Evolutionary conservation across 2,888 invertebrate genomes (phyloP).

Genomic region (Andrena dorsata): DNA sequence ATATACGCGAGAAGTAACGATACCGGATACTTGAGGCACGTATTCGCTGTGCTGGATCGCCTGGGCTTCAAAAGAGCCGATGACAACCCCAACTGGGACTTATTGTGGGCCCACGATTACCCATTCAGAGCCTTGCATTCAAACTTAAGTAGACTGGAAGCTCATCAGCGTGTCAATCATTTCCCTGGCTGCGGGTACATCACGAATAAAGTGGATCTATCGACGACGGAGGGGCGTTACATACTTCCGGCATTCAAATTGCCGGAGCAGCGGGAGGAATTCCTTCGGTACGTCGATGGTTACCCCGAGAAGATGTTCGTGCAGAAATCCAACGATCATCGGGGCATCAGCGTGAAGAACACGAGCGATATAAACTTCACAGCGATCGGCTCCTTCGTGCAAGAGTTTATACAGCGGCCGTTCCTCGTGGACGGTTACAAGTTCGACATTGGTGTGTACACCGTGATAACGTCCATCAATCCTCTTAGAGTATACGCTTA

Average conservation of each 20-base stretch:
- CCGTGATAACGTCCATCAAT: conserved; percentile 94
- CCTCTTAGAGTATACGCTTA: conserved; percentile 96
- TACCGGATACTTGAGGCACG: conserved; percentile 92
- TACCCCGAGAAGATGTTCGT: conserved; percentile 93
- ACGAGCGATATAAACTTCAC: conserved; percentile 90
- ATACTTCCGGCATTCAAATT: conserved; percentile 96
- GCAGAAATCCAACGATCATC: conserved; percentile 96
- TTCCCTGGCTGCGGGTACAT: conserved; percentile 97
- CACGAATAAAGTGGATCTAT: conserved; percentile 96
- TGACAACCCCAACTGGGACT: conserved; percentile 90
- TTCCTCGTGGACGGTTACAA: conserved; percentile 96
- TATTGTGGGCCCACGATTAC: conserved; percentile 98
- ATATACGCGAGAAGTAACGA: conserved; percentile 87
- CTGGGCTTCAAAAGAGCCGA: conserved; percentile 90
- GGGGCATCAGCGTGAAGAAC: conserved; percentile 92
- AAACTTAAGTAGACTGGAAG: conserved; percentile 87
- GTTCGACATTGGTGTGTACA: conserved; percentile 98
- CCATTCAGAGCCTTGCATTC: conserved; percentile 90
- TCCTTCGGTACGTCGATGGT: conserved; percentile 89
- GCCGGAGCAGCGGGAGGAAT: conserved; percentile 90
- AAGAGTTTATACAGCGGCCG: conserved; percentile 95
- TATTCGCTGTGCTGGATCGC: conserved; percentile 91
- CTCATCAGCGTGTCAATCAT: conserved; percentile 95
- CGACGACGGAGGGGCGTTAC: conserved; percentile 91
- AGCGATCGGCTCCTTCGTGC: conserved; percentile 92